A percentile compares a stretch with the other conserved stretches of the same genome.
Conservation (phyloP, 2,113 vertebrate genomes). For the Gymnorhina tibicen region DNA sequence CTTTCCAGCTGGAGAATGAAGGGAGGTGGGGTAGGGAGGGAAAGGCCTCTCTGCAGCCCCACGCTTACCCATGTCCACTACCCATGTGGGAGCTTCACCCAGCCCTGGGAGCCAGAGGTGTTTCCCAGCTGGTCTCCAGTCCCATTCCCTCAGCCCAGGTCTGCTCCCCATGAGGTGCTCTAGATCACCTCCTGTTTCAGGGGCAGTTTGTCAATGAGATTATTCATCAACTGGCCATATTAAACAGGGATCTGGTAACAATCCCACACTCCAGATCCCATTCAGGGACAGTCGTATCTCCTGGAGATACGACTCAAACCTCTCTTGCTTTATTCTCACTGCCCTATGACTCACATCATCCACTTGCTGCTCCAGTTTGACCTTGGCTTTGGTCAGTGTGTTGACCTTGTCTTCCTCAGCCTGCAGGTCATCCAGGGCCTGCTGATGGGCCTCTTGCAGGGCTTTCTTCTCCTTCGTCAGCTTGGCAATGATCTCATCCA, state of each 20-base stretch:
- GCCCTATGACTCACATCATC: slow-evolving; percentile 83
- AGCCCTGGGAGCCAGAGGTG: not conserved
- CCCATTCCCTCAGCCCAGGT: not conserved
- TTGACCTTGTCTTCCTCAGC: slow-evolving; percentile 92
- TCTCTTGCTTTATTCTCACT: not conserved
- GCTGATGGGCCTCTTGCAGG: slow-evolving; percentile 89
- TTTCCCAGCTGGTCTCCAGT: not conserved
- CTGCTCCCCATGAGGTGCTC: not conserved
- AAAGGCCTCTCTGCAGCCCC: not conserved
- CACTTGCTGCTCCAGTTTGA: slow-evolving; percentile 92
- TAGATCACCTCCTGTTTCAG: not conserved
- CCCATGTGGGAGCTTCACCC: not conserved
- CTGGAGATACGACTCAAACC: not conserved
- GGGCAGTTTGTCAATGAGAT: not conserved
- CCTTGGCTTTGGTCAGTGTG: slow-evolving; percentile 85
- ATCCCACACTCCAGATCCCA: not conserved
- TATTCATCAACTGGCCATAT: not conserved
- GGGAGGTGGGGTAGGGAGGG: not conserved
- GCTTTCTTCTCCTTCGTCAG: slow-evolving; percentile 93
- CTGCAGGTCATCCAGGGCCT: slow-evolving; percentile 90
- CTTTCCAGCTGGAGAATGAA: slow-evolving; percentile 81
- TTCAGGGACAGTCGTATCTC: not conserved
- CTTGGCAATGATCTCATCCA: slow-evolving; percentile 87
- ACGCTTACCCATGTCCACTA: not conserved
- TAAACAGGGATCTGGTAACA: accelerated